Base-by-base conservation (phyloP, 2,888 invertebrate species). In the Allophyes oxyacanthae region DNA sequence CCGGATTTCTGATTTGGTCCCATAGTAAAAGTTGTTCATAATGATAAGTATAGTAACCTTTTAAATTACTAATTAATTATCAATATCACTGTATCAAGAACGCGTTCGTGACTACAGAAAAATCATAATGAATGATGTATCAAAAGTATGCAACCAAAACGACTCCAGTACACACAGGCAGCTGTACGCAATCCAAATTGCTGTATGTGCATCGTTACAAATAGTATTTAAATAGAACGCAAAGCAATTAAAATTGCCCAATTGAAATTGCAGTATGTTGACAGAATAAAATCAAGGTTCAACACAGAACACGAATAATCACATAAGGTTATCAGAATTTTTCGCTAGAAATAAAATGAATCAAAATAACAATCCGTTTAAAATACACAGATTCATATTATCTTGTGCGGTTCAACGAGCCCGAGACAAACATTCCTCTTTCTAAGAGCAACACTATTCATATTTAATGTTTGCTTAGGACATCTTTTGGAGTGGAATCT, bases 401-500 rank as follows among this genome's bases (percentile, higher is more conserved):
- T 25, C 13, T 45, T 32, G 6, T 8, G 7, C 42, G 42, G 33
- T 14, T 54, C 37, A 46, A 11, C 11, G 37, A 28, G 25, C 28
- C 13, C 25, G 38, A 55, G 20, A 30, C 30, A 43, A 44, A 55
- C 8, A 1, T 10, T 4, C 13, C 28, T 14, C 30, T 2, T 8
- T 41, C 26, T 7, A 11, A 41, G 13, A 26, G 41, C n/a, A 41
- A 41, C 11, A 9, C 26, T 28, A 26, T 41, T 11, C 11, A 26
- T 11, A 40, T 9, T 14, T 15, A 7, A 42, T 45, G 44, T 65
- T 65, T 65, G 37, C 41, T 64, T 45, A 58, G 59, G 49, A 59
- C 14, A 25, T 13, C 36, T 53, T 34, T 56, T 40, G 30, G 30
- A 28, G 32, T 20, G 8, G 3, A 37, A 45, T 14, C 26, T 28